A percentile compares a stretch with the other conserved stretches of the same genome.
Evolutionary conservation across 2,888 invertebrate genomes (phyloP).

Genomic region (Zaprionus lineosus): DNA sequence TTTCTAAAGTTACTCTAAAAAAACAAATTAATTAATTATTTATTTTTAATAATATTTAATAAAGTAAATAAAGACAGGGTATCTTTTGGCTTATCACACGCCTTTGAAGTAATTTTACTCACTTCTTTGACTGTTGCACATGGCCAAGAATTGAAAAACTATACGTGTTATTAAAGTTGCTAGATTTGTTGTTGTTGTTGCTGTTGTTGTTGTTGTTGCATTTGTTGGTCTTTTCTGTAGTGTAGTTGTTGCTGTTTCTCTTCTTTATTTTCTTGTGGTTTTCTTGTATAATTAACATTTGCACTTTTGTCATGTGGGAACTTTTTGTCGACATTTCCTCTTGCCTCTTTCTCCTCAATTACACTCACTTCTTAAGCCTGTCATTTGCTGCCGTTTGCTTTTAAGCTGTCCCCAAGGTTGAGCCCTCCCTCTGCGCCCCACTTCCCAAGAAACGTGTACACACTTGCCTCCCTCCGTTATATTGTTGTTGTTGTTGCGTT

Average conservation of each 20-base stretch:
- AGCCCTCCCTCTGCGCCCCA: constrained; percentile 5
- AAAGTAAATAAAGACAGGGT: no score
- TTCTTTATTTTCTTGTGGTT: no score
- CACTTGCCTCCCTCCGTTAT: neutral
- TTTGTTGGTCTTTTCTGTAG: neutral
- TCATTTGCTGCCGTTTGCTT: constrained; percentile 15
- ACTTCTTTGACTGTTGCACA: constrained; percentile 12
- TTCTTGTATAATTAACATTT: constrained; percentile 33
- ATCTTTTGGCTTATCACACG: neutral
- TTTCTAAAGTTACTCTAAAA: no score
- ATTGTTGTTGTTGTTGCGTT: neutral
- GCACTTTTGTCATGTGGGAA: constrained; percentile 53
- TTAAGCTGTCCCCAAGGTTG: constrained; percentile 48
- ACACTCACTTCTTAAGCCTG: constrained; percentile 39
- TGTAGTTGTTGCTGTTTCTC: constrained; percentile 2
- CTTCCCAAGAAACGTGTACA: neutral
- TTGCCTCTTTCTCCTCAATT: no score
- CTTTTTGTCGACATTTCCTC: constrained; percentile 35
- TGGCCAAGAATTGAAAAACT: constrained; percentile 48
- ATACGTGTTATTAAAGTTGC: constrained; percentile 21
- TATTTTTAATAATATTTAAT: neutral
- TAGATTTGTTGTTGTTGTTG: constrained; percentile 2
- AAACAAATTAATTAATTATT: neutral
- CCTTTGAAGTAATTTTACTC: neutral
- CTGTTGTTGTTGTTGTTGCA: neutral